phyloP scores from a whole-genome alignment of 2,797 vertebrate species.

The Peromyscus nudipes region DNA sequence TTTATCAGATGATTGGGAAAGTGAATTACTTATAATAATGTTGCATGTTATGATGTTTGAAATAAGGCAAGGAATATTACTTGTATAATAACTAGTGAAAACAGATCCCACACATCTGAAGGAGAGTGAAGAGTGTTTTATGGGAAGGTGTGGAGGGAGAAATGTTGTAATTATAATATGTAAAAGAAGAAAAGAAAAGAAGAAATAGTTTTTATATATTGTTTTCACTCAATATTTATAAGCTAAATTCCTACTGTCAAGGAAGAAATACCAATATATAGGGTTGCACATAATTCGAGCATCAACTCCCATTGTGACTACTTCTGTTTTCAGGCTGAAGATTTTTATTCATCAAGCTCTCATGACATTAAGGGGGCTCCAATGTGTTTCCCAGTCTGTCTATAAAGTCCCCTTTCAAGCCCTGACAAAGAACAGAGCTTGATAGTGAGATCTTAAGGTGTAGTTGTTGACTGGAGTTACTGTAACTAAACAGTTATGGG shows the following conservation, averaged over 20 bases:
- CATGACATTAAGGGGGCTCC: background rate
- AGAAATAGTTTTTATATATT: background rate
- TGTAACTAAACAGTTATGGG: background rate
- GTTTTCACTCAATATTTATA: background rate
- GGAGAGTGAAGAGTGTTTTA: no score
- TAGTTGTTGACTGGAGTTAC: background rate
- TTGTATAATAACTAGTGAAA: background rate
- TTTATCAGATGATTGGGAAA: background rate
- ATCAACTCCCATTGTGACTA: background rate
- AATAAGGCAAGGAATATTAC: background rate
- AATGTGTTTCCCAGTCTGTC: background rate
- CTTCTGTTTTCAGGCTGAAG: background rate
- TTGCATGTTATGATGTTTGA: background rate
- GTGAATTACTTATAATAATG: background rate
- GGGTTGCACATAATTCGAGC: background rate
- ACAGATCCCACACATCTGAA: background rate
- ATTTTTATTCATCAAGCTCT: background rate
- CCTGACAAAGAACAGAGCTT: constrained; percentile 6
- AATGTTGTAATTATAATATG: background rate
- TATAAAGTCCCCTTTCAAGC: background rate
- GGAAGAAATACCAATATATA: background rate
- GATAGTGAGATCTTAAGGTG: background rate
- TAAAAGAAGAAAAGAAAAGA: no score
- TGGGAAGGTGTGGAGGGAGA: no score
- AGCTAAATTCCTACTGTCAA: background rate